Base-by-base conservation (phyloP, 2,113 vertebrate genomes). In the Melanerpes aurifrons region DNA sequence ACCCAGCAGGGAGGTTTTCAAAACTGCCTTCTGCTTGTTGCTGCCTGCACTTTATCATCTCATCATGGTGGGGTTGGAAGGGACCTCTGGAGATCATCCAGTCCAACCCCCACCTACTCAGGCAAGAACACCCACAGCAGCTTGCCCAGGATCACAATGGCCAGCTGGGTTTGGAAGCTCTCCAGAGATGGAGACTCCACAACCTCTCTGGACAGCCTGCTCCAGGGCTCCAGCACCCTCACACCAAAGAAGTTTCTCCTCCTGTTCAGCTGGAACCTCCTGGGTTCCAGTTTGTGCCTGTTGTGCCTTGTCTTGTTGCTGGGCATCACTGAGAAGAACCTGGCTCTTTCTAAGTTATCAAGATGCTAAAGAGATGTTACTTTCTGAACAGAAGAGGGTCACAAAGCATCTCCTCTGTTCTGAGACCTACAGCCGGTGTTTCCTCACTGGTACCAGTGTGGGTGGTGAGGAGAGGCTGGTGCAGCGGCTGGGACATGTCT, bases 1-100 rank as follows among this genome's bases (percentile, higher is more conserved):
- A 6, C 15, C 35, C 16, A 2, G 24, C 0, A 16, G 35, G 0
- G 3, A 6, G 9, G 7, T 17, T 31, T 31, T 32, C 17, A 66
- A 13, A 13, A 6, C 15, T 16, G n/a, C 3, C 37, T 16, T 2
- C 21, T 43, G 53, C 4, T 25, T 43, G 15, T 18, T n/a, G 50
- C 50, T 66, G 32, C 75, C 47, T 21, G 20, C 26, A 26, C 43
- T 43, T 29, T 40, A 43, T 28, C 5, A 66, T 29, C 17, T 40
- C 37, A 29, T 26, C 63, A 12, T 64, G 62, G 35, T 18, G 35
- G 25, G 62, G 15, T 10, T 18, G 26, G 40, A 43, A 43, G 26
- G n/a, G 37, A 26, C 25, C 24, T 43, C 61, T 37, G 61, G 35
- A 24, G 61, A 17, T 63, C 24, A 12, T 19, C 37, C 26, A 25